Percentiles rank a stretch among this genome's conserved stretches.
Conservation (phyloP, 1,140 invertebrate species). For the Bilobella aurantiaca region DNA sequence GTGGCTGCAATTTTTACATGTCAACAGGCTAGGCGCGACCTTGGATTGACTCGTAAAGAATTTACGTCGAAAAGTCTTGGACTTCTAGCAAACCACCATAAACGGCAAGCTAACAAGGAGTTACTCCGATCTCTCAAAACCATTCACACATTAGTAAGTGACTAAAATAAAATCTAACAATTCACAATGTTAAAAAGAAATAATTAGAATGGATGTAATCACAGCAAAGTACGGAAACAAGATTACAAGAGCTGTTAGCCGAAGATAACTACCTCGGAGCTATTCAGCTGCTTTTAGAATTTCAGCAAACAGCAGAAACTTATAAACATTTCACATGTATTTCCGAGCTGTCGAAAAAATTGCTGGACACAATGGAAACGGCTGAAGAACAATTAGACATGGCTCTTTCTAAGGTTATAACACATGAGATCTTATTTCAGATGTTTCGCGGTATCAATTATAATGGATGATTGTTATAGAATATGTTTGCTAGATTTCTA, state of each 20-base stretch:
- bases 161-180: conserved; percentile 2
- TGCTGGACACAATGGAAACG: conserved; percentile 82
- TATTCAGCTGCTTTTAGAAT: conserved; percentile 75
- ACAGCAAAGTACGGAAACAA: conserved; percentile 68
- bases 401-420: conserved; percentile 61
- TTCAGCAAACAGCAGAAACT: conserved; percentile 66
- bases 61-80: conserved; percentile 74
- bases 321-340: conserved; percentile 78
- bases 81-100: conserved; percentile 75
- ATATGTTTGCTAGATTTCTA: no score
- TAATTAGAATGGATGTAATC: conserved; percentile 30
- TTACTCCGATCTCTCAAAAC: conserved; percentile 66
- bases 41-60: conserved; percentile 63
- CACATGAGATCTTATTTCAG: background rate
- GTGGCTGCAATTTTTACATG: conserved; percentile 59
- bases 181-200: background rate
- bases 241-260: conserved; percentile 65
- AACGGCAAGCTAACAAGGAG: conserved; percentile 65
- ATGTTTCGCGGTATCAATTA: background rate
- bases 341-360: conserved; percentile 67
- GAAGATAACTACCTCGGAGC: conserved; percentile 80
- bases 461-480: no score
- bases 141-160: conserved; percentile 65
- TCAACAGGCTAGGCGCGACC: conserved; percentile 54
- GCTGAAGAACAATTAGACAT: conserved; percentile 84